Base-by-base conservation (phyloP, 2,797 vertebrate species). In the Octomys mimax region DNA sequence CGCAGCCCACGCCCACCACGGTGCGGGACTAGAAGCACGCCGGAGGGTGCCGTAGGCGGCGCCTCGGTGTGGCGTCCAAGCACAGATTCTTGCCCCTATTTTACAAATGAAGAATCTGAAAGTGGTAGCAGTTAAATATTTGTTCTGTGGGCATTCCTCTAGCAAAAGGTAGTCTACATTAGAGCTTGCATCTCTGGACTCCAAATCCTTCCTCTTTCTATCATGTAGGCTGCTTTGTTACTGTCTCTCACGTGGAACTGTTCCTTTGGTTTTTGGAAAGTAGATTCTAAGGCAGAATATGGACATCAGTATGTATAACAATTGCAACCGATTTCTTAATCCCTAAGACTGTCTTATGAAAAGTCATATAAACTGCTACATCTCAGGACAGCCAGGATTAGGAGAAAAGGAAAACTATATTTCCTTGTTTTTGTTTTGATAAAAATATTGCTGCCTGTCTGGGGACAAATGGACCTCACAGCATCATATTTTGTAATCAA, bases 101-200 rank as follows among this genome's bases (percentile, higher is more conserved):
- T 96, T 79, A 95, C 14, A 46, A 54, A 49, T 80, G 31, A 97
- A 90, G 46, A 85, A 18, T 71, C 36, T 73, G 39, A 86, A 96
- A 87, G 22, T 21, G 1, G 22, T 6, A 75, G n/a, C 92, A 22
- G 21, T 39, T 82, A 82, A 81, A 70, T 14, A 52, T 89, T 78
- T 92, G 87, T 36, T 57, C 31, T 66, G 10, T 46, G 1, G 39
- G 33, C 54, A 57, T 88, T 90, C 33, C 42, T 21, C 77, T 73
- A 82, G 42, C 39, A 89, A 91, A 66, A 84, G 21, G 22, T 22
- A 62, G n/a, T 42, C 49, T 61, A 81, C 31, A 46, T 24, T 39
- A 64, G 18, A 86, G 24, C 28, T 42, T 46, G 70, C 18, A 11
- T 54, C 52, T 71, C 66, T 87, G 77, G 52, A 85, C 26, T 52